Conservation (phyloP, 2,797 vertebrate genomes). For the Propithecus perrieri region DNA sequence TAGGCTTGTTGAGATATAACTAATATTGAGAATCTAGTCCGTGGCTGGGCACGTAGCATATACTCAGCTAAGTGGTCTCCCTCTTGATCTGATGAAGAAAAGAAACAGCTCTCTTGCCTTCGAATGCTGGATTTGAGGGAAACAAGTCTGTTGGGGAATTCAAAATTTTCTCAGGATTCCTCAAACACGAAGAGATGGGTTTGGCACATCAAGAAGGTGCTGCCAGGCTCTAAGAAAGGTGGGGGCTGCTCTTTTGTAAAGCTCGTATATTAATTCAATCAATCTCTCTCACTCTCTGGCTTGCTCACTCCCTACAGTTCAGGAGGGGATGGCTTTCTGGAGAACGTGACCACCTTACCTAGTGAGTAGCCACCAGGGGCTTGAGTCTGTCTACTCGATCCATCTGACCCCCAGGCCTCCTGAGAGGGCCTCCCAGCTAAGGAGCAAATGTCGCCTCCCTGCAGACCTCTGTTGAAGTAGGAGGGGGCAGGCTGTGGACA, state of each 20-base stretch:
- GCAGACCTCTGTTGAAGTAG: accelerated
- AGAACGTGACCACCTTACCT: conserved; percentile 92
- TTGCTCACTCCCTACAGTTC: conserved; percentile 85
- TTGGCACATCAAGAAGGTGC: neutral
- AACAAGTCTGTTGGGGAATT: neutral
- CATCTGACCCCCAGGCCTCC: neutral
- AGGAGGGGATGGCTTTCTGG: conserved; percentile 90
- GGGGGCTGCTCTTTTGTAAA: neutral
- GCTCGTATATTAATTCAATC: neutral
- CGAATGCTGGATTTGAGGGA: neutral
- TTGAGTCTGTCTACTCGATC: neutral
- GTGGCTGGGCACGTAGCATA: accelerated
- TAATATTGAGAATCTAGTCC: neutral
- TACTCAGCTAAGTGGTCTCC: neutral
- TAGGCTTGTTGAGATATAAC: neutral
- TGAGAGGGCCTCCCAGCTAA: neutral
- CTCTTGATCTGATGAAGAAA: neutral
- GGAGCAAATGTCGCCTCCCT: too few species aligned
- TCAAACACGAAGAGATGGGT: neutral
- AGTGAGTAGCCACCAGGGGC: conserved; percentile 87
- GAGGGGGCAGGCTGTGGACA: neutral
- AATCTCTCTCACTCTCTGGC: conserved; percentile 59
- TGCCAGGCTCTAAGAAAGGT: neutral
- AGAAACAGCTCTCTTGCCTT: neutral
- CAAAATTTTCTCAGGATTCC: neutral